Evolutionary conservation across 2,113 vertebrate genomes (phyloP).

Genomic region (Ptilorrhoa leucosticta): DNA sequence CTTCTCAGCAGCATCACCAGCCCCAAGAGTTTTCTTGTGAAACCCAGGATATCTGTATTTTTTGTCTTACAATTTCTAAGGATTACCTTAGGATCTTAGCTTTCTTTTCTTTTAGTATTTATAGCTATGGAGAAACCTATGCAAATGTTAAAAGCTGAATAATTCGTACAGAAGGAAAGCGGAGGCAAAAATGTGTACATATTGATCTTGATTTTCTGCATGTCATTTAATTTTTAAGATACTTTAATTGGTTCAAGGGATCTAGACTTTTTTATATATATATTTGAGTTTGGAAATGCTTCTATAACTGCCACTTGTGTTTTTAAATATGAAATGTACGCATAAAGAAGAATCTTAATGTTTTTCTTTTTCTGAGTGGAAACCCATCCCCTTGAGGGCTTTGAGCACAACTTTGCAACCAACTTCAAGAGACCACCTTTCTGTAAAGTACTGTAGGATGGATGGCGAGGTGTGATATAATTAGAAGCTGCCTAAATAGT

Average conservation of each 20-base stretch:
- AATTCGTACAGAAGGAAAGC: background rate
- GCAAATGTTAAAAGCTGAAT: background rate
- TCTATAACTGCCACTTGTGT: background rate
- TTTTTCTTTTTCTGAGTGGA: background rate
- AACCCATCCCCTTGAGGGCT: background rate
- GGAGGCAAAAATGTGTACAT: background rate
- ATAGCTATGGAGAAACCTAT: background rate
- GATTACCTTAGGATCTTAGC: background rate
- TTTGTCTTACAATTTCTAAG: background rate
- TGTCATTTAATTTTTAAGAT: background rate
- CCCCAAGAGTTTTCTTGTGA: background rate
- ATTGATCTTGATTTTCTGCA: background rate
- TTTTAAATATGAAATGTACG: background rate
- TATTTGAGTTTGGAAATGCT: background rate
- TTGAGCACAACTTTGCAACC: background rate
- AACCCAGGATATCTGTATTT: background rate
- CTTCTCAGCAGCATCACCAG: background rate
- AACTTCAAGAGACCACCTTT: background rate
- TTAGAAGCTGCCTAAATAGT: background rate
- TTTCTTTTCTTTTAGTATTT: background rate
- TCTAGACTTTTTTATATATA: background rate
- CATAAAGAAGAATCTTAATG: background rate
- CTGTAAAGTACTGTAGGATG: background rate
- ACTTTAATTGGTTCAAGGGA: background rate
- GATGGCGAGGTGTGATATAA: background rate